A percentile compares a stretch with the other conserved stretches of the same genome.
phyloP scores from a whole-genome alignment of 2,888 invertebrate genomes.

The Drosophila formosana region DNA sequence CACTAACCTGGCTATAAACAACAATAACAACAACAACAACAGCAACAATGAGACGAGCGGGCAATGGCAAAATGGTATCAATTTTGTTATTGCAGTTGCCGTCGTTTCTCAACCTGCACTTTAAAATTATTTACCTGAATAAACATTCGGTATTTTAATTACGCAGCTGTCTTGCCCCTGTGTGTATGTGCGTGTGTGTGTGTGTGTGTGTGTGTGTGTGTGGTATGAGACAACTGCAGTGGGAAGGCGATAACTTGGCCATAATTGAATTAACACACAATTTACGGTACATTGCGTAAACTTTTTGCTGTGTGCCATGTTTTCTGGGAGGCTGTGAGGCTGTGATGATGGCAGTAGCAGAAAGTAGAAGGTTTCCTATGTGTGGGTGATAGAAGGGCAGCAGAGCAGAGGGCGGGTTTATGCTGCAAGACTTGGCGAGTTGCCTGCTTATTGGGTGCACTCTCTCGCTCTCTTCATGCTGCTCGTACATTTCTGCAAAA shows the following conservation, averaged over 20 bases:
- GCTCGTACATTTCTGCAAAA: conserved; percentile 31
- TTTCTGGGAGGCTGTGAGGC: conserved; percentile 14
- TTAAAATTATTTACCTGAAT: conserved; percentile 82
- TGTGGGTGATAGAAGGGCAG: background rate
- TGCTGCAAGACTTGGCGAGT: conserved; percentile 43
- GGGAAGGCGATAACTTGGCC: conserved; percentile 60
- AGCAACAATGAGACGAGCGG: conserved; percentile 4
- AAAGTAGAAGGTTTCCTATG: background rate
- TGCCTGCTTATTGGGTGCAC: conserved; percentile 26
- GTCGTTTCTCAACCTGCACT: conserved; percentile 58
- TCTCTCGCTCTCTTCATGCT: background rate
- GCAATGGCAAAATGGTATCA: conserved; percentile 62
- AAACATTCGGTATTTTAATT: conserved; percentile 84
- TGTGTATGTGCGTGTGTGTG: conserved; percentile 8
- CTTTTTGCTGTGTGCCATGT: conserved; percentile 60
- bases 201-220: conserved; percentile 20
- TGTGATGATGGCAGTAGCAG: conserved; percentile 18
- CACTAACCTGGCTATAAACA: conserved; percentile 62
- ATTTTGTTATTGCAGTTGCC: conserved; percentile 71
- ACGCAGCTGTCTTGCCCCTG: conserved; percentile 54
- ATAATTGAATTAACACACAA: conserved; percentile 83
- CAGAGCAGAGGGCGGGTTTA: background rate
- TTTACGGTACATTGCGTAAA: conserved; percentile 81
- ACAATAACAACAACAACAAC: conserved; percentile 33
- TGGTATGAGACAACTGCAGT: conserved; percentile 25